These are phyloP conservation scores for Drosophila bocki DNA, from an alignment of 1,140 invertebrate genomes.

Conservation along the genomic window DNA sequence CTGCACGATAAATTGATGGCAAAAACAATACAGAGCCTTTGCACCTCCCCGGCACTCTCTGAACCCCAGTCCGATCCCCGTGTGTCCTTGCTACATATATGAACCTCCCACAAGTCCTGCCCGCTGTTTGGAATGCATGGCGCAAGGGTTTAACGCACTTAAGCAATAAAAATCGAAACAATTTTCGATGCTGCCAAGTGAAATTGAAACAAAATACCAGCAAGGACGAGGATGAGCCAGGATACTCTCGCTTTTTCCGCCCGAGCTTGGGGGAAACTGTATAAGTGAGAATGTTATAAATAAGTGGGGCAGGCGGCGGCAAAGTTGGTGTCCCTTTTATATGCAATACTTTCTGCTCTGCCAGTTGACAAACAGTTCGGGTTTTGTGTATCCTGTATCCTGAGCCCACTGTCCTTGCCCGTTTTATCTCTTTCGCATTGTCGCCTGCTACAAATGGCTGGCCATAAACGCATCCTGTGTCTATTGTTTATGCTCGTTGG, in stretches of 20 bases:
- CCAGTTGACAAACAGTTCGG: constrained; percentile 74
- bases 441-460: constrained; percentile 75
- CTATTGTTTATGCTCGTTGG: constrained; percentile 80
- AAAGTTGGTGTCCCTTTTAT: constrained; percentile 58
- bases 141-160: constrained; percentile 83
- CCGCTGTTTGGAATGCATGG: constrained; percentile 62
- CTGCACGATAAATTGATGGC: constrained; percentile 76
- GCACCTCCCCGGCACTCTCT: constrained; percentile 9
- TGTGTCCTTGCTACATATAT: constrained; percentile 7
- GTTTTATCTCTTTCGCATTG: constrained; percentile 62
- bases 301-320: constrained; percentile 62
- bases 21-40: constrained; percentile 59
- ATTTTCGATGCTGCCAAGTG: constrained; percentile 81
- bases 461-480: constrained; percentile 81
- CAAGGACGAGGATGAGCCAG: constrained; percentile 17
- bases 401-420: constrained; percentile 13
- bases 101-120: constrained; percentile 5
- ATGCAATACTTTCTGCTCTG: constrained; percentile 60
- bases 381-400: constrained; percentile 47
- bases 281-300: constrained; percentile 80
- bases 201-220: constrained; percentile 80
- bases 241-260: constrained; percentile 67
- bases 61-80: not conserved
- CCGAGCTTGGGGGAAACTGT: constrained; percentile 27
- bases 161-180: constrained; percentile 84